phyloP scores from a whole-genome alignment of 1,140 invertebrate species.

The Drosophila arizonae region DNA sequence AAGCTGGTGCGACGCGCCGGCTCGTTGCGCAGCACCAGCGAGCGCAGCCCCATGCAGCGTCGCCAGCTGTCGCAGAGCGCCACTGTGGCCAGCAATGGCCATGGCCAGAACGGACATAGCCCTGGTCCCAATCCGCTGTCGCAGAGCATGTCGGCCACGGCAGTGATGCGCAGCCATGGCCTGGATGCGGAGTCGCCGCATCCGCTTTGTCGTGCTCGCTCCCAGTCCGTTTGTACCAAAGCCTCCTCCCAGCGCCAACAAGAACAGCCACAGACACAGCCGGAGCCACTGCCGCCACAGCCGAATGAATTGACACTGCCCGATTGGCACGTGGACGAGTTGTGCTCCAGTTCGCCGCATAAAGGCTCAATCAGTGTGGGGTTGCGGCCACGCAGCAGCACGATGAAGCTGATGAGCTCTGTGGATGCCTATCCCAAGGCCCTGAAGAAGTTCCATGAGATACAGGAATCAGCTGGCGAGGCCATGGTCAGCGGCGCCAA shows the following conservation, averaged over 20 bases:
- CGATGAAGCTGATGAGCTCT: conserved; percentile 70
- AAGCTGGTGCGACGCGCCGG: conserved; percentile 85
- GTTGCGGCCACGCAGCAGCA: conserved; percentile 62
- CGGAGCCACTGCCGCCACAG: conserved; percentile 1
- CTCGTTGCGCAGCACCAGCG: conserved; percentile 83
- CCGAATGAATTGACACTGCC: conserved; percentile 17
- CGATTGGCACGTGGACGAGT: conserved; percentile 41
- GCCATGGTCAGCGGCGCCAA: conserved; percentile 85
- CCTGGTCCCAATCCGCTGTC: conserved; percentile 82
- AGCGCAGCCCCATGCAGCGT: conserved; percentile 79
- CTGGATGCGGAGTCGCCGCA: conserved; percentile 30
- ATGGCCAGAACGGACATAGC: conserved; percentile 8
- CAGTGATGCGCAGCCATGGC: conserved; percentile 61
- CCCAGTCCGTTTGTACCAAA: conserved; percentile 71
- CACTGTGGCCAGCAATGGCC: conserved; percentile 19
- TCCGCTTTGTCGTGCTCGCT: conserved; percentile 63
- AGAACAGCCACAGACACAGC: neutral
- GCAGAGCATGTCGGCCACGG: conserved; percentile 84
- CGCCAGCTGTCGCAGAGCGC: conserved; percentile 79
- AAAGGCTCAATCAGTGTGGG: conserved; percentile 8
- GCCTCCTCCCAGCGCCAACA: conserved; percentile 19
- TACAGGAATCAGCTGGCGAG: conserved; percentile 87
- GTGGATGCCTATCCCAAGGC: conserved; percentile 64
- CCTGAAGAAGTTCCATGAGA: conserved; percentile 83
- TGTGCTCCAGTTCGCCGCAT: conserved; percentile 70